A percentile compares a stretch with the other conserved stretches of the same genome.
These are phyloP conservation scores for Diorhabda carinulata DNA, from an alignment of 1,140 invertebrate species.

Conservation along the genomic window DNA sequence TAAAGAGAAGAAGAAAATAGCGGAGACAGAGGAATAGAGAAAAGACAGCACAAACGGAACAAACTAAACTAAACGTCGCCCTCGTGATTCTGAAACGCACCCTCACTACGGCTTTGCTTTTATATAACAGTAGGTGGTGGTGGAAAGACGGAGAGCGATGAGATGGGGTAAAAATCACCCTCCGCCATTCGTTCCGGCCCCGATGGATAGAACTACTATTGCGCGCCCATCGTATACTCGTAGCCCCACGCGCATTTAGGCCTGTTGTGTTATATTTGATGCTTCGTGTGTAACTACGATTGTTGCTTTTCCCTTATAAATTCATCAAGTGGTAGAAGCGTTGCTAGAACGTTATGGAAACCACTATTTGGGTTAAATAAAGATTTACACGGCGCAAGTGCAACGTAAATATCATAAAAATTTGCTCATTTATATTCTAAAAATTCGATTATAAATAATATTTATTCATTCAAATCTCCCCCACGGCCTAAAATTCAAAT, in stretches of 20 bases:
- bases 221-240: constrained; percentile 15
- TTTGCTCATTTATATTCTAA: no score
- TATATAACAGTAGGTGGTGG: constrained; percentile 43
- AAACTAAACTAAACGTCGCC: constrained; percentile 51
- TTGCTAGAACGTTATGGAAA: no score
- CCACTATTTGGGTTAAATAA: no score
- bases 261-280: constrained; percentile 6
- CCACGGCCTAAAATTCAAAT: no score
- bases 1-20: constrained; percentile 22
- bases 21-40: constrained; percentile 31
- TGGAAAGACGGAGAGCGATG: constrained; percentile 21
- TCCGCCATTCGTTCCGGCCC: constrained; percentile 10
- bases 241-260: constrained; percentile 13
- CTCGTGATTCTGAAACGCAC: constrained; percentile 52
- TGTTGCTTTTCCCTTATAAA: no score
- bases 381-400: no score
- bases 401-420: no score
- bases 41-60: constrained; percentile 49
- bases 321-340: no score
- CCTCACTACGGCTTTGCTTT: constrained; percentile 45
- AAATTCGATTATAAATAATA: no score
- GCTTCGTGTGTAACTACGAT: no score
- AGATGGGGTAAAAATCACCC: constrained; percentile 27
- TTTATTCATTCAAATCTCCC: no score
- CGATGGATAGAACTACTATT: constrained; percentile 2